These are phyloP conservation scores for Oegoconia quadripuncta DNA, from an alignment of 2,888 invertebrate species.

Conservation along the genomic window DNA sequence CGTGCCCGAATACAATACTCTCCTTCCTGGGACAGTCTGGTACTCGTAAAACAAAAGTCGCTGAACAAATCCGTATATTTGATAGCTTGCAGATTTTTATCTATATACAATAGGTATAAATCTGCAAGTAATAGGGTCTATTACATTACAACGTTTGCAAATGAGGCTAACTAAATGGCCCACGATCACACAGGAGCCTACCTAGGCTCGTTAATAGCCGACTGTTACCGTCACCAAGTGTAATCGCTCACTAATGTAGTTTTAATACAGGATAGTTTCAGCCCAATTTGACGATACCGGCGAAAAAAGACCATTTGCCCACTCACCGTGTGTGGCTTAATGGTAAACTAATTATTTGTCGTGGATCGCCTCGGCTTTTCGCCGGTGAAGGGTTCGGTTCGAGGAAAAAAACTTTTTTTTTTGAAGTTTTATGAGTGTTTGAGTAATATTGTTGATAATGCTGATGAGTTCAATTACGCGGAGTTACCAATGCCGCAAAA, in stretches of 20 bases:
- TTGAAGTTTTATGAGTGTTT: constrained; percentile 17
- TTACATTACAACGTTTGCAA: background rate
- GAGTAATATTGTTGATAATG: constrained; percentile 14
- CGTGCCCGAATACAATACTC: too few relatives aligned
- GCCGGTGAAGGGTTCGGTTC: constrained; percentile 21
- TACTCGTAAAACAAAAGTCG: too few relatives aligned
- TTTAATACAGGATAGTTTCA: constrained; percentile 58
- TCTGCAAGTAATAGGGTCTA: too few relatives aligned
- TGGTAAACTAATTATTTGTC: constrained; percentile 61
- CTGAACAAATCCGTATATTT: too few relatives aligned
- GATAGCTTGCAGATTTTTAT: too few relatives aligned
- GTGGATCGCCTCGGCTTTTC: constrained; percentile 27
- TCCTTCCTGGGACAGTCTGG: too few relatives aligned
- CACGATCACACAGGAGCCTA: constrained; percentile 23
- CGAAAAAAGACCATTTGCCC: constrained; percentile 59
- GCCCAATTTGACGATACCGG: constrained; percentile 54
- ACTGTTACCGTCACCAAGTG: constrained; percentile 36
- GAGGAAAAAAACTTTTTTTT: too few relatives aligned
- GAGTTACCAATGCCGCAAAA: background rate
- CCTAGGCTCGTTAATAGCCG: constrained; percentile 40
- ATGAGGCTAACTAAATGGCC: background rate
- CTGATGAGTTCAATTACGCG: constrained; percentile 2
- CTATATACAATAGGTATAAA: too few relatives aligned
- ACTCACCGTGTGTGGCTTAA: constrained; percentile 60
- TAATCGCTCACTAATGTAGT: constrained; percentile 56